Evolutionary conservation across 2,888 invertebrate genomes (phyloP), one percentile per base, ranked within the genome.

Genomic region (Emmelina monodactyla): DNA sequence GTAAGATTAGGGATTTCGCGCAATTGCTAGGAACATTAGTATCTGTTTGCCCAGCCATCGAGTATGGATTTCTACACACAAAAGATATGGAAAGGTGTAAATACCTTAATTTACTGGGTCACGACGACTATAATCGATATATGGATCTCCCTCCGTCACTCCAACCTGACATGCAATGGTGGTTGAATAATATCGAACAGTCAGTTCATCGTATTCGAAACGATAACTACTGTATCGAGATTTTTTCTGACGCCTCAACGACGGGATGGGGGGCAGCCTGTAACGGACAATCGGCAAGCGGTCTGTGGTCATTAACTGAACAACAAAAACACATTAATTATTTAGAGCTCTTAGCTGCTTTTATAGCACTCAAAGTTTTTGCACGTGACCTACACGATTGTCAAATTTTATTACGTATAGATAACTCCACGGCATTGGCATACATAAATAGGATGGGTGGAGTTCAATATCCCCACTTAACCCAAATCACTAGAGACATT

Each of bases 311-410:
- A 19, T n/a, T 14, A n/a, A 4, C n/a, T n/a, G n/a, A n/a, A n/a
- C n/a, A n/a, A n/a, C n/a, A n/a, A n/a, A n/a, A 6, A 33, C 35
- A 19, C 32, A 6, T 31, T 31, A n/a, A n/a, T n/a, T n/a, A n/a
- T n/a, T n/a, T n/a, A n/a, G n/a, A n/a, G n/a, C n/a, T n/a, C n/a
- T n/a, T n/a, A n/a, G n/a, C n/a, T n/a, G n/a, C n/a, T n/a, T n/a
- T n/a, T n/a, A n/a, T n/a, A n/a, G n/a, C n/a, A 5, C 14, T 38
- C 6, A 34, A 36, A 33, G 15, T 16, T 12, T 38, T 41, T 29
- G 34, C 38, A 2, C 16, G 30, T 3, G 14, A 34, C 28, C 16
- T 37, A 5, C 10, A 10, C 11, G 12, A 35, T 16, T 37, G 35
- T 31, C 22, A 31, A 22, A 19, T 37, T 9, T 14, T 40, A 31